These are phyloP conservation scores for Rhodinocichla rosea DNA, from an alignment of 2,113 vertebrate species.

Conservation along the genomic window DNA sequence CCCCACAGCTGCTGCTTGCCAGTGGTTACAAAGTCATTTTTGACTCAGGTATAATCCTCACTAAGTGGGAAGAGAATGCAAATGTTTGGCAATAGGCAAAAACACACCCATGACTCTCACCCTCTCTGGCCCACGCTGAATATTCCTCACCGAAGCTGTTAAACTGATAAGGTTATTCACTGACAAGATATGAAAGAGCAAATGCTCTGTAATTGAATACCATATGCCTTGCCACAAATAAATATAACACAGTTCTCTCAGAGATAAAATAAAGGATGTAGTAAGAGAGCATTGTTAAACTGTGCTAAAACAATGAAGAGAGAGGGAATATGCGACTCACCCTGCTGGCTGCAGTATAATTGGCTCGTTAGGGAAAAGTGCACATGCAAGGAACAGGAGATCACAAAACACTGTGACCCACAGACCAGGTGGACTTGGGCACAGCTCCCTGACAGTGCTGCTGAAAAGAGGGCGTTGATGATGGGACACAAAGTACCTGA, in stretches of 20 bases:
- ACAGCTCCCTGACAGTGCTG: background rate
- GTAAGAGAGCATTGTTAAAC: background rate
- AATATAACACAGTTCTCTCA: background rate
- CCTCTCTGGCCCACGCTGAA: background rate
- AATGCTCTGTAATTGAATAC: background rate
- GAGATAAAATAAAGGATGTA: background rate
- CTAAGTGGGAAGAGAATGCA: background rate
- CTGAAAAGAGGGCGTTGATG: background rate
- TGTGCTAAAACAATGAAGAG: background rate
- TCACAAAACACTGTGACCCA: background rate
- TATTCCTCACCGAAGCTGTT: background rate
- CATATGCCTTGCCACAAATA: background rate
- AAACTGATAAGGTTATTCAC: background rate
- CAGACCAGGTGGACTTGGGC: background rate
- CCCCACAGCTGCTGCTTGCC: background rate
- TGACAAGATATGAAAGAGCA: background rate
- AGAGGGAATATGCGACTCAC: background rate
- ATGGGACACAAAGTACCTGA: background rate
- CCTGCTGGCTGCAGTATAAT: background rate
- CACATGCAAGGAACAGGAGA: background rate
- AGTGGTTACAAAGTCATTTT: background rate
- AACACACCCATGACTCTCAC: background rate
- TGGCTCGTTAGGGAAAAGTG: background rate
- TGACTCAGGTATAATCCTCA: background rate
- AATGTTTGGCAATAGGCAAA: background rate